phyloP scores from a whole-genome alignment of 2,113 vertebrate species.

The Gymnogyps californianus region DNA sequence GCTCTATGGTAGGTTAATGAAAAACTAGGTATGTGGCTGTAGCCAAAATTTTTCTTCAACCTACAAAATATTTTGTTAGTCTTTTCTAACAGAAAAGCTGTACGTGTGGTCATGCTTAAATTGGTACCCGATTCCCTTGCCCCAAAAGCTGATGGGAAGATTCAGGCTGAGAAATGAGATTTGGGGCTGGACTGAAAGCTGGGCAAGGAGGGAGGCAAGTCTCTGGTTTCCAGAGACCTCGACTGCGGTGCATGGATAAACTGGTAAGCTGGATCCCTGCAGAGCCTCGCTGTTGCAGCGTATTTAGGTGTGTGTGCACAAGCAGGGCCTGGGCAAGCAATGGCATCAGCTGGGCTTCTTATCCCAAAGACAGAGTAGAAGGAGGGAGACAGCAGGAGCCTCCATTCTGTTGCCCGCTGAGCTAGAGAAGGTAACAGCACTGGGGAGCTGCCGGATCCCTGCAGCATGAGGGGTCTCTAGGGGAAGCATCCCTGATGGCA shows the following conservation, averaged over 20 bases:
- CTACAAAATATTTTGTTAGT: not conserved
- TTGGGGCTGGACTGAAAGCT: not conserved
- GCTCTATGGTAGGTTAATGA: rapidly evolving
- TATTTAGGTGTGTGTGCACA: not conserved
- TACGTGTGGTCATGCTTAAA: not conserved
- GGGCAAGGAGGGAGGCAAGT: not conserved
- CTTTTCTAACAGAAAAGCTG: not conserved
- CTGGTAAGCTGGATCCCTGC: not conserved
- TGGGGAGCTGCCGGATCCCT: not conserved
- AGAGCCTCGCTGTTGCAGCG: rapidly evolving
- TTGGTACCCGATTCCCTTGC: not conserved
- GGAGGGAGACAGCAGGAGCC: not conserved
- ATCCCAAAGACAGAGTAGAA: not conserved
- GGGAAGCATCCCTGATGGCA: not conserved
- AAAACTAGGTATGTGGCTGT: not conserved
- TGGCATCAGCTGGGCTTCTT: not conserved
- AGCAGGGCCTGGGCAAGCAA: not conserved
- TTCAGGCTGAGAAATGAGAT: not conserved
- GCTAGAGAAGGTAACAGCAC: not conserved
- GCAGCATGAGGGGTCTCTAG: no score
- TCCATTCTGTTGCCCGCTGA: rapidly evolving
- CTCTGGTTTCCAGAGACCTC: not conserved
- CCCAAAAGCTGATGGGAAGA: not conserved
- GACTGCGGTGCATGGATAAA: not conserved
- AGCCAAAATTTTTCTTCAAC: not conserved